These are phyloP conservation scores for Bombyx huttoni DNA, from an alignment of 2,888 invertebrate genomes.

Conservation along the genomic window DNA sequence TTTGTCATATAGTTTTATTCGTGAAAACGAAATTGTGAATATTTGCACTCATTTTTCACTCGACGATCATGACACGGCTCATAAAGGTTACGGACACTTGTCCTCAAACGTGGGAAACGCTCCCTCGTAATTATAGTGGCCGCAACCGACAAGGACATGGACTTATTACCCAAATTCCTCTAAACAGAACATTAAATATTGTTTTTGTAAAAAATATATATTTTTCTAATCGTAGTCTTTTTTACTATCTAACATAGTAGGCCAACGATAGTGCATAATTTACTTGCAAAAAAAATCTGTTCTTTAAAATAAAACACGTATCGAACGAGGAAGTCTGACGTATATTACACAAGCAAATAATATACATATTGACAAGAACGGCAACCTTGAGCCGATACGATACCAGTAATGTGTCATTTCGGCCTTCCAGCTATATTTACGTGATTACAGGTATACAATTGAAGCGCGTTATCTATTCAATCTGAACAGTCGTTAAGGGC, in stretches of 20 bases:
- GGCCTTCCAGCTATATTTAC: not conserved
- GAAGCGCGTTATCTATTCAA: no score
- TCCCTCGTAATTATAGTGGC: slow-evolving; percentile 21
- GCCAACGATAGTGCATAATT: not conserved
- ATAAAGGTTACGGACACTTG: slow-evolving; percentile 18
- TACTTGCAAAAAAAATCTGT: not conserved
- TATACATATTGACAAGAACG: slow-evolving; percentile 19
- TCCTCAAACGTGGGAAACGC: slow-evolving; percentile 41
- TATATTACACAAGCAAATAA: slow-evolving; percentile 35
- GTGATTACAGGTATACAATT: no score
- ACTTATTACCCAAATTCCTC: not conserved
- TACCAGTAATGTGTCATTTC: slow-evolving; percentile 21
- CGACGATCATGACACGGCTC: no score
- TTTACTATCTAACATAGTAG: no score
- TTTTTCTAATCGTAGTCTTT: no score
- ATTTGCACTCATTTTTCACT: no score
- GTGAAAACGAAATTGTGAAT: no score
- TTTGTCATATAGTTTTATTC: no score
- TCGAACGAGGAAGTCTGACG: not conserved
- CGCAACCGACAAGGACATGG: slow-evolving; percentile 13
- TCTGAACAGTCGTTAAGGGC: no score
- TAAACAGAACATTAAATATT: no score
- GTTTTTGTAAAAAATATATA: no score
- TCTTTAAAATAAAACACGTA: not conserved
- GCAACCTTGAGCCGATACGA: slow-evolving; percentile 29